Base-by-base conservation (phyloP, 2,888 invertebrate species). In the Ochlodes sylvanus region DNA sequence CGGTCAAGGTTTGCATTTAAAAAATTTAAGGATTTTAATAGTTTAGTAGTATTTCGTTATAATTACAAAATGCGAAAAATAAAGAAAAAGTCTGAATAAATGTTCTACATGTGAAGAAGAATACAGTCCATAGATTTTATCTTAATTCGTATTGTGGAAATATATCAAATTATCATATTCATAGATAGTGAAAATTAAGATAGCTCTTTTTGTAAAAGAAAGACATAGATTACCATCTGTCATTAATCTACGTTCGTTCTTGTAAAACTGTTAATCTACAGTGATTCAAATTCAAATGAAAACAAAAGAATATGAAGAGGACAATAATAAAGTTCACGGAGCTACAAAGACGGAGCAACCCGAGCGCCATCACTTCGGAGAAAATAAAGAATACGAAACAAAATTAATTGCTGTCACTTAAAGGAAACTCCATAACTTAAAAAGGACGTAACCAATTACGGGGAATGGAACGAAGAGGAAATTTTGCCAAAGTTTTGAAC, bases 381-480 rank as follows among this genome's bases (percentile, higher is more conserved):
- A 50, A 50, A 50, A 50, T 17, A 50, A 50, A 50, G 19, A 50
- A 50, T 19, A 47, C 27, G 34, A 41, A 66, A 66, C 47, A 60
- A 41, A 44, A 42, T 55, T 19, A 50, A 50, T 47, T 57, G 44
- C 19, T 41, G 50, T 63, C 65, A 58, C 65, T 58, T 58, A 58
- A 66, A 52, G 38, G 41, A 58, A 58, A 58, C 52, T 50, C 57
- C 50, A 32, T 52, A 58, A 41, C 58, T 65, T 50, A n/a, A 50
- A 60, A 66, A 52, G 52, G 38, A 60, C 60, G 54, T 21, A 64
- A 64, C 56, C 63, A 64, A 64, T 64, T 64, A 64, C 32, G 17
- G 32, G 32, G 44, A 58, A 54, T 50, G 50, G 57, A 57, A 57
- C 44, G 21, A 21, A 21, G 19, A 7, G 54, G 58, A 42, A 60